These are phyloP conservation scores for Osedax frankpressi DNA, from an alignment of 2,888 invertebrate species.

Conservation along the genomic window DNA sequence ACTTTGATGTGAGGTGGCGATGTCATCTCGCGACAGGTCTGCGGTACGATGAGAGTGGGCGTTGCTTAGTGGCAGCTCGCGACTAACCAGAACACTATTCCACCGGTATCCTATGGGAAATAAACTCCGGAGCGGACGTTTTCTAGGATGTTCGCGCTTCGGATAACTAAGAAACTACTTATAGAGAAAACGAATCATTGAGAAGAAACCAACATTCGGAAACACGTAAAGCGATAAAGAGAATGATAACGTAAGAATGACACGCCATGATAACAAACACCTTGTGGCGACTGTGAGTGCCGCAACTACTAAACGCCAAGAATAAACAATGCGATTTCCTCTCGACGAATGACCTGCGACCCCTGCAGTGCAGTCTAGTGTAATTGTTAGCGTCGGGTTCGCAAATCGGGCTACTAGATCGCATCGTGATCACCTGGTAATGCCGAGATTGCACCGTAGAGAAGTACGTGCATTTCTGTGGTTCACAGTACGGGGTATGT, in stretches of 20 bases:
- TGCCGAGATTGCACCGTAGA: neutral
- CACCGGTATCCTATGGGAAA: too few relatives aligned
- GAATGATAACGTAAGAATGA: too few relatives aligned
- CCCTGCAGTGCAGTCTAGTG: neutral
- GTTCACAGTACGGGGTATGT: neutral
- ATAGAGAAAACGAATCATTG: too few relatives aligned
- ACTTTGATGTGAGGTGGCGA: slow-evolving; percentile 53
- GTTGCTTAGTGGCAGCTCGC: too few relatives aligned
- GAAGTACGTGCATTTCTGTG: neutral
- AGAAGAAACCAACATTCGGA: too few relatives aligned
- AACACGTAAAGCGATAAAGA: too few relatives aligned
- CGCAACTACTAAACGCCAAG: neutral
- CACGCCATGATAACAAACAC: too few relatives aligned
- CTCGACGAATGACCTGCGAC: neutral
- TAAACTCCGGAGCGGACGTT: too few relatives aligned
- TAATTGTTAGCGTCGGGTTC: neutral
- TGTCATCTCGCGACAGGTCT: slow-evolving; percentile 66
- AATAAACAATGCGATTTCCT: neutral
- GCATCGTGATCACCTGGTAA: neutral
- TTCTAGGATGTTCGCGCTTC: too few relatives aligned
- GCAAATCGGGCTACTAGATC: neutral
- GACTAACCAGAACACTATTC: too few relatives aligned
- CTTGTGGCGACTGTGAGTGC: neutral
- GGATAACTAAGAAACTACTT: too few relatives aligned
- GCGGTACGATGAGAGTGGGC: too few relatives aligned